phyloP scores from a whole-genome alignment of 2,113 vertebrate genomes.

The Nestor notabilis region DNA sequence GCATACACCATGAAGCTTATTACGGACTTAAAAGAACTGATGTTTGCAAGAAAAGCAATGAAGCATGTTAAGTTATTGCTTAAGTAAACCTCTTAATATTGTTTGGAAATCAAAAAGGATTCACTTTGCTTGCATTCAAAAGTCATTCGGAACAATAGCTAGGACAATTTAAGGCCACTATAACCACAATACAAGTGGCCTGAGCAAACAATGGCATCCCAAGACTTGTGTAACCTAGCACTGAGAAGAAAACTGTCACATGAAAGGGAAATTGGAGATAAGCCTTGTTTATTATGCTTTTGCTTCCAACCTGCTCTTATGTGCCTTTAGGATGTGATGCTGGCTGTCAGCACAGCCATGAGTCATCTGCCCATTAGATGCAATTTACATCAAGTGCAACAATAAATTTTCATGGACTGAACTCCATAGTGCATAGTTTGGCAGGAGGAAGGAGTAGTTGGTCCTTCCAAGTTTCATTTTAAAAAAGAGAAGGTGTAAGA shows the following conservation, averaged over 20 bases:
- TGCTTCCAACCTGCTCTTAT: neutral
- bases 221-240: neutral
- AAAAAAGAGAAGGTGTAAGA: neutral
- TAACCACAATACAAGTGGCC: neutral
- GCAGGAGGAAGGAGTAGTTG: neutral
- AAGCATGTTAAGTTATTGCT: neutral
- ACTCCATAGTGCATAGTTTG: neutral
- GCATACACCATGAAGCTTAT: neutral
- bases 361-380: slow-evolving; percentile 42
- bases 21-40: neutral
- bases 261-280: neutral
- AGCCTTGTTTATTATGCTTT: neutral
- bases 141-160: neutral
- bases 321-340: neutral
- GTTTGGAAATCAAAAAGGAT: neutral
- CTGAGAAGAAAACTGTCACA: neutral
- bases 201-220: neutral
- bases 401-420: neutral
- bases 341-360: neutral
- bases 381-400: slow-evolving; percentile 22
- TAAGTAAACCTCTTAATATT: neutral
- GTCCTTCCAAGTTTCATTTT: neutral
- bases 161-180: neutral
- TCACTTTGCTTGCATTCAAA: neutral
- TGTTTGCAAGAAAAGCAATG: neutral